Evolutionary conservation across 2,888 invertebrate species (phyloP).

Genomic region (Chymomyza amoena): DNA sequence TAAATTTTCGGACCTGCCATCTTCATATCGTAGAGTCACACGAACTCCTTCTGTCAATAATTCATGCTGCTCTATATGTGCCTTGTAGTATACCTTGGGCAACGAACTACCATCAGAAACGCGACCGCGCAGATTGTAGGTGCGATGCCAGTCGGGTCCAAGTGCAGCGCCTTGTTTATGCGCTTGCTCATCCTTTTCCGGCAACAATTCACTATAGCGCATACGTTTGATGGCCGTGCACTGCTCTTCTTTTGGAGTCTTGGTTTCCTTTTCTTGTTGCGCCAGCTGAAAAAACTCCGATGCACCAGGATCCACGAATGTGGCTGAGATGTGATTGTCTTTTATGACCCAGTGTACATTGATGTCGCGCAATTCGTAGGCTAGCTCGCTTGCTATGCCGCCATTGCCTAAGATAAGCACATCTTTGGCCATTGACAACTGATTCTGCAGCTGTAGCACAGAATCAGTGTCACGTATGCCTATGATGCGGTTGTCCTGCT

Average conservation of each 20-base stretch:
- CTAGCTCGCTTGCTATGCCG: conserved; percentile 98
- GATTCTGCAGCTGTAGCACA: conserved; percentile 87
- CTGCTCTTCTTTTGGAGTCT: not conserved
- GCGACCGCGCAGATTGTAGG: conserved; percentile 80
- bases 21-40: conserved; percentile 81
- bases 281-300: conserved; percentile 91
- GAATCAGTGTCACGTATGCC: conserved; percentile 98
- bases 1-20: conserved; percentile 82
- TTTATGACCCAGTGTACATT: conserved; percentile 96
- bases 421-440: conserved; percentile 84
- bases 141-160: conserved; percentile 97
- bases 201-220: conserved; percentile 83
- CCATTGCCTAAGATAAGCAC: conserved; percentile 97
- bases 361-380: conserved; percentile 90
- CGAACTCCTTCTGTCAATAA: conserved; percentile 81
- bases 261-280: conserved; percentile 29
- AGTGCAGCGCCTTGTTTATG: conserved; percentile 90
- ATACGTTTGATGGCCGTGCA: conserved; percentile 81
- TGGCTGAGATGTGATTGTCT: conserved; percentile 94
- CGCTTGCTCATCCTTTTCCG: conserved; percentile 45
- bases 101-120: not conserved
- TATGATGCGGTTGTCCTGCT: conserved; percentile 81
- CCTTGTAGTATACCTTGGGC: conserved; percentile 82
- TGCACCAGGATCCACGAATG: conserved; percentile 97
- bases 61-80: conserved; percentile 78